Evolutionary conservation across 1,140 invertebrate genomes (phyloP), one percentile per base, ranked within the genome.

Genomic region (Campodea augens): DNA sequence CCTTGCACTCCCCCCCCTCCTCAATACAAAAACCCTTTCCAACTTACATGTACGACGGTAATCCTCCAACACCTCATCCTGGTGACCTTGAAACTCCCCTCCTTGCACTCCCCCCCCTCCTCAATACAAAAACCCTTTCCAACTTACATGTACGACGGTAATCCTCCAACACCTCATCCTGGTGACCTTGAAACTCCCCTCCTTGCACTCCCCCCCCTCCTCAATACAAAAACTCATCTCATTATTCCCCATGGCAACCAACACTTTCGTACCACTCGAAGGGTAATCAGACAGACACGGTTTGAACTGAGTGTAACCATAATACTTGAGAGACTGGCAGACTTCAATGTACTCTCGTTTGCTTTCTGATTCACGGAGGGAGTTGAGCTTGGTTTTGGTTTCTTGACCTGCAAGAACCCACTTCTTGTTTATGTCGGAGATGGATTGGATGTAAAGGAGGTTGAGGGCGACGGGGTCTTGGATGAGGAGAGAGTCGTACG

Each of bases 151-250:
- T 47, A 80, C 64, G 0, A 80, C 87, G 20, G 83, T 91, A n/a
- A 97, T 90, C 51, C 90, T 71, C 92, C 92, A 97, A 55, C 90
- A 93, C 51, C 84, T 73, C 79, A 97, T 96, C 51, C 90, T 70
- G 1, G 90, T 93, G 4, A 96, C 85, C 65, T 89, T 85, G 59
- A 92, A 96, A 54, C 72, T 69, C 13, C 80, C 76, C 62, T 95
- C 89, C 57, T 71, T 72, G 3, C 73, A 60, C 51, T 71, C 64
- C 39, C 64, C 61, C 20, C 57, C 61, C 37, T 66, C 60, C 25
- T 62, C 60, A 47, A 68, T 64, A 44, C 75, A 68, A 51, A 89
- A 71, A 57, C 73, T 77, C 2, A 91, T 59, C 64, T 89, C 83
- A 57, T 76, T 73, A 59, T 77, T 77, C 27, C 85, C 85, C 57